Percentiles rank a stretch among this genome's conserved stretches.
These are phyloP conservation scores for Heliconius ethilla DNA, from an alignment of 2,888 invertebrate genomes.

Conservation along the genomic window DNA sequence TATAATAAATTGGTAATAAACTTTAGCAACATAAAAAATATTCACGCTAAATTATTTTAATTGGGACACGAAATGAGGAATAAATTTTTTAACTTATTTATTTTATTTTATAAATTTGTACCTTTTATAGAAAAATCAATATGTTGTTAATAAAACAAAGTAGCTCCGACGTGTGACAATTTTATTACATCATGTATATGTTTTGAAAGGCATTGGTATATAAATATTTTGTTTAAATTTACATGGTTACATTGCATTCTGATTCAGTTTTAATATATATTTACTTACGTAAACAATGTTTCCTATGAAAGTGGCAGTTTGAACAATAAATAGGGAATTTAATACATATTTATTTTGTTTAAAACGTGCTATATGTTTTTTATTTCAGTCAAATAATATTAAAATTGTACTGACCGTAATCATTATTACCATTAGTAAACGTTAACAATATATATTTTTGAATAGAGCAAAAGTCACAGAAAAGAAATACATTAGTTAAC, in stretches of 20 bases:
- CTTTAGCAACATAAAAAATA: background rate
- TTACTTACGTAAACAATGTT: constrained; percentile 29
- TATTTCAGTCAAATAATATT: background rate
- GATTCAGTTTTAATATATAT: constrained; percentile 30
- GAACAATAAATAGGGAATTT: constrained; percentile 12
- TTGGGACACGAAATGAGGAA: background rate
- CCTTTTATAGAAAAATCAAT: background rate
- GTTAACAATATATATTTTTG: background rate
- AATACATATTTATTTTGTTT: background rate
- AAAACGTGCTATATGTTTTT: background rate
- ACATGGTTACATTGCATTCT: constrained; percentile 18
- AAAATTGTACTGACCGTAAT: background rate
- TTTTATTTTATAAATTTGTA: background rate
- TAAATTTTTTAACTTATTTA: background rate
- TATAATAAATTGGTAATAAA: background rate
- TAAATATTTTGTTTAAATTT: constrained; percentile 19
- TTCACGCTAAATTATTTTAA: background rate
- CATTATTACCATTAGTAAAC: background rate
- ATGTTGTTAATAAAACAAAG: background rate
- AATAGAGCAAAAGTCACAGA: background rate
- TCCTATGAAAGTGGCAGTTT: constrained; percentile 3
- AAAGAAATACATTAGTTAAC: background rate
- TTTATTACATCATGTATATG: background rate
- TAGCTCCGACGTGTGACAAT: background rate
- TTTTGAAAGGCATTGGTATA: background rate